Evolutionary conservation across 2,113 vertebrate genomes (phyloP).

Genomic region (Laterallus jamaicensis): DNA sequence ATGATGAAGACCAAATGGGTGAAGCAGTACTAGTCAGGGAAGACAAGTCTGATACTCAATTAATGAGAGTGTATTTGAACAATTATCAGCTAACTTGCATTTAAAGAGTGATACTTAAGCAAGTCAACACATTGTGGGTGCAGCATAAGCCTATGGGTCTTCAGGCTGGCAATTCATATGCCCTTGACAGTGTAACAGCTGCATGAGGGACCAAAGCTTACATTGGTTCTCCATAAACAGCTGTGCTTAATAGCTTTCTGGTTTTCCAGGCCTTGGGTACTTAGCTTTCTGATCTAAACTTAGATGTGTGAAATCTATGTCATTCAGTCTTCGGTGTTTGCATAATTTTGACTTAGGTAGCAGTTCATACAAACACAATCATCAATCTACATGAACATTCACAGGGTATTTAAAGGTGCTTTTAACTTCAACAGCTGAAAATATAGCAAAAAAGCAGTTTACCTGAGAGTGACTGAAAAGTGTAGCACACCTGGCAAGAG

Average conservation of each 20-base stretch:
- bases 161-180: background rate
- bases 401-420: background rate
- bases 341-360: background rate
- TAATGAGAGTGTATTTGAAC: background rate
- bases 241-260: background rate
- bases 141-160: background rate
- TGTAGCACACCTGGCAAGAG: background rate
- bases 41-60: background rate
- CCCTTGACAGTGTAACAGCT: background rate
- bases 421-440: background rate
- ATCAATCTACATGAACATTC: background rate
- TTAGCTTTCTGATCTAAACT: background rate
- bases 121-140: fast-evolving
- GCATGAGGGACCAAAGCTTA: fast-evolving
- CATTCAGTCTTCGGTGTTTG: background rate
- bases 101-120: background rate
- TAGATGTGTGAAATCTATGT: background rate
- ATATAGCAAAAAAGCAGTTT: background rate
- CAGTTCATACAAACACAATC: background rate
- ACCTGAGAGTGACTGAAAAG: background rate
- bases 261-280: background rate
- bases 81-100: background rate
- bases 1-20: background rate
- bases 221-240: fast-evolving
- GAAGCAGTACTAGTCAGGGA: background rate